Evolutionary conservation across 2,113 vertebrate species (phyloP), one percentile per base, ranked within the genome.

Genomic region (Choloepus hoffmanni): DNA sequence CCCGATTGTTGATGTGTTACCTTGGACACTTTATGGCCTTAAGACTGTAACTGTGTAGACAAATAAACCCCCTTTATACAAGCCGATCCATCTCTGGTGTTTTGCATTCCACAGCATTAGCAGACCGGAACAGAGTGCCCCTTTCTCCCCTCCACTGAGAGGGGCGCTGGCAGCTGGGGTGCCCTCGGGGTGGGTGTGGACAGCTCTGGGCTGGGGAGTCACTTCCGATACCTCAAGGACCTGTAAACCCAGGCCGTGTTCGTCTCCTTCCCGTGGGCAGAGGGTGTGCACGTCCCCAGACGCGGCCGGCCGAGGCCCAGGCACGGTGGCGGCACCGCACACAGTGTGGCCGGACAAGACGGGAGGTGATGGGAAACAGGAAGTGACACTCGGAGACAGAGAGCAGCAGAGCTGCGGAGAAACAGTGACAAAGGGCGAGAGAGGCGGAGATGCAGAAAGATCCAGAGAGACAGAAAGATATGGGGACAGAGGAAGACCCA

Each of bases 121-220:
- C 43, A 45, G 4, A 45, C 43, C 7, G 43, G 43, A 45, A 45
- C 43, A 45, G 43, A 45, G 43, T 45, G 3, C 7, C 21, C 14
- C 79, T 40, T 81, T 58, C 24, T 13, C 53, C 85, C 43, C 26
- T 40, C 40, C 28, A 58, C 5, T 0, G 13, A 3, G 24, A 60
- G 12, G 68, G 50, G 10, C 1, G 30, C 0, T 5, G 26, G 1
- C 84, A 53, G 81, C 53, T n/a, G 1, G 19, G 0, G 58, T 65
- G 45, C 8, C 1, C 62, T 26, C 0, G 0, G 0, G 36, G 43
- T 18, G 19, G 72, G 45, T 18, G 30, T 43, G 83, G 5, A 19
- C 1, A 3, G 86, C 60, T 40, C 78, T 83, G 3, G 0, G 0
- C 28, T 3, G 24, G 55, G 2, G 11, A 11, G 7, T 26, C 43